A percentile compares a stretch with the other conserved stretches of the same genome.
Evolutionary conservation across 2,797 vertebrate genomes (phyloP).

Genomic region (Squalus acanthias): DNA sequence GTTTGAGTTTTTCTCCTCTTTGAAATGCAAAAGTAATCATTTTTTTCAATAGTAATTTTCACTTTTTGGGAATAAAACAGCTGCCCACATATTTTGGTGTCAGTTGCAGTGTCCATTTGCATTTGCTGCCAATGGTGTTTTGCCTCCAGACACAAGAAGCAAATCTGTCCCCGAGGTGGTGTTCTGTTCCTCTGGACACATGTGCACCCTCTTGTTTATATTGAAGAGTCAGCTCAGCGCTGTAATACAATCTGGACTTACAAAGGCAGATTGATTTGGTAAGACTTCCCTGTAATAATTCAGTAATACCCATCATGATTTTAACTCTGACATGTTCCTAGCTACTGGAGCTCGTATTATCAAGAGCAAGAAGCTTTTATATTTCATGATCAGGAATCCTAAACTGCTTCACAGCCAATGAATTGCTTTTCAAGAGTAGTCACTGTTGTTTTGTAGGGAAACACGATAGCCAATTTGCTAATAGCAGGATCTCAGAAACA

Average conservation of each 20-base stretch:
- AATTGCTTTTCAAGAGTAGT: too few species aligned
- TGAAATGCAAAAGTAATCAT: background rate
- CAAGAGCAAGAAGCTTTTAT: background rate
- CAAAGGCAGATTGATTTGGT: background rate
- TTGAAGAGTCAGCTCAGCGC: too few species aligned
- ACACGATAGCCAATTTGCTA: background rate
- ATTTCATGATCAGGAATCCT: background rate
- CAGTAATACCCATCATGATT: background rate
- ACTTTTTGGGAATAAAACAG: background rate
- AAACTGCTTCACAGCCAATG: background rate
- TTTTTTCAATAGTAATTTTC: background rate
- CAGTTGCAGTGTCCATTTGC: background rate
- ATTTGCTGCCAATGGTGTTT: background rate
- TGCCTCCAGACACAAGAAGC: background rate
- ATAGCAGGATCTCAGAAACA: background rate
- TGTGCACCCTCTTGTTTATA: too few species aligned
- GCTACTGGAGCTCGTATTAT: background rate
- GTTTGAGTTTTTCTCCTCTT: background rate
- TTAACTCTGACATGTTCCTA: background rate
- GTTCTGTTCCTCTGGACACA: background rate
- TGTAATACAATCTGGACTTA: background rate
- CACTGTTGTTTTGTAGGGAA: too few species aligned
- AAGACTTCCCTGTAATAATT: background rate
- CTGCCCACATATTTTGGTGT: background rate
- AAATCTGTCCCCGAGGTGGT: background rate